A percentile compares a stretch with the other conserved stretches of the same genome.
Evolutionary conservation across 2,113 vertebrate species (phyloP).

Genomic region (Pseudopodoces humilis): DNA sequence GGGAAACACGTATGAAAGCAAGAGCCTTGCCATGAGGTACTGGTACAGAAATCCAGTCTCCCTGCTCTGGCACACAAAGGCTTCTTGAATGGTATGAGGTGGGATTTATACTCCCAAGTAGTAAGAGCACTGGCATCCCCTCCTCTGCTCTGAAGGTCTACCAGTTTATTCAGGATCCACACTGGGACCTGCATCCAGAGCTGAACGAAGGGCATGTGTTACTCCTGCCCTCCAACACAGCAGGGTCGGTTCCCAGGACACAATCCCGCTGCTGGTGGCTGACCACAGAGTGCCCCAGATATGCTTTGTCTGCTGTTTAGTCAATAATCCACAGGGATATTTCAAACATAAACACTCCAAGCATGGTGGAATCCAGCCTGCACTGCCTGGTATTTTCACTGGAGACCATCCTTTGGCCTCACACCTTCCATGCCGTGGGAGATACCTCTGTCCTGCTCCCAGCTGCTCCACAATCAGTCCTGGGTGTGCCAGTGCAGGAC

Average conservation of each 20-base stretch:
- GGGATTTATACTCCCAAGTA: background rate
- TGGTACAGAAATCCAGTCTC: background rate
- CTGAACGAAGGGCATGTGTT: background rate
- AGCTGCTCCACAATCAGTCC: background rate
- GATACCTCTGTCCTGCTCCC: background rate
- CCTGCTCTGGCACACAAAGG: background rate
- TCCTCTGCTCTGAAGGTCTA: background rate
- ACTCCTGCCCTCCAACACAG: background rate
- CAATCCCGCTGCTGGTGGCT: background rate
- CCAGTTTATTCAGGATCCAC: background rate
- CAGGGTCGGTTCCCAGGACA: background rate
- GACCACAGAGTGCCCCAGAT: background rate
- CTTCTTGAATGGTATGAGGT: background rate
- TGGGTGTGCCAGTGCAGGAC: background rate
- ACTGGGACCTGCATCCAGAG: background rate
- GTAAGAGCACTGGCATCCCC: background rate
- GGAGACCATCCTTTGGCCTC: background rate
- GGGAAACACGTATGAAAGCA: background rate
- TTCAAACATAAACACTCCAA: rapidly evolving
- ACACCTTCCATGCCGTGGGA: background rate
- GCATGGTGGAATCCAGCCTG: background rate
- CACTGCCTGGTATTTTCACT: background rate
- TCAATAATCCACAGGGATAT: background rate
- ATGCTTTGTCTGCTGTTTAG: background rate
- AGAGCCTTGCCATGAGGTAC: background rate